A percentile compares a stretch with the other conserved stretches of the same genome.
Conservation (phyloP, 2,113 vertebrate species). For the Macquaria ambigua region DNA sequence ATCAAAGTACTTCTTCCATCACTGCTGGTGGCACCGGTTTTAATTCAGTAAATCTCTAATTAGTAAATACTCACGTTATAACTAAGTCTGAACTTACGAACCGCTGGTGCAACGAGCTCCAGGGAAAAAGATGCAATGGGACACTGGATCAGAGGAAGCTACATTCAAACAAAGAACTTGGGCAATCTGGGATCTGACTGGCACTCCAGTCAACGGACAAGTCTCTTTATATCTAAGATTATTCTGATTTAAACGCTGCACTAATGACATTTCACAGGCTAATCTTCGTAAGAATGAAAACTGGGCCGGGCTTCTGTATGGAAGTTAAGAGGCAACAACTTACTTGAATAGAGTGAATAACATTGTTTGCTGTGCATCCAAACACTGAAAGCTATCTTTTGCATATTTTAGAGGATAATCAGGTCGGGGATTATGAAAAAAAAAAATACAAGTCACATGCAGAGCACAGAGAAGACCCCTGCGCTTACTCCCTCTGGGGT, state of each 20-base stretch:
- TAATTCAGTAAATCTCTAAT: not conserved
- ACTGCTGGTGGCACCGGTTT: not conserved
- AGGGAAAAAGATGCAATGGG: too few species aligned
- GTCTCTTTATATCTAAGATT: not conserved
- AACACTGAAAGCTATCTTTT: not conserved
- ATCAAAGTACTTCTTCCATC: too few species aligned
- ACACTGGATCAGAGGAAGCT: too few species aligned
- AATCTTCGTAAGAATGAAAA: not conserved
- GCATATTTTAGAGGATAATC: slow-evolving; percentile 23
- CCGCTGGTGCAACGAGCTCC: too few species aligned
- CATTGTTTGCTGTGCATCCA: not conserved
- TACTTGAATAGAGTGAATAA: not conserved
- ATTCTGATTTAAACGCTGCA: not conserved
- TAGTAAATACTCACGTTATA: not conserved
- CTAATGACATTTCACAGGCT: not conserved
- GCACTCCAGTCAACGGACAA: too few species aligned
- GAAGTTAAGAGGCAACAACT: not conserved
- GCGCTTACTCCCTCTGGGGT: not conserved
- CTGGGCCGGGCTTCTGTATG: not conserved
- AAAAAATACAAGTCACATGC: slow-evolving; percentile 24
- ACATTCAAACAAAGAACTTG: too few species aligned
- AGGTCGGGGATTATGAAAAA: slow-evolving; percentile 4
- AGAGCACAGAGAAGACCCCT: not conserved
- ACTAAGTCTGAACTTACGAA: not conserved
- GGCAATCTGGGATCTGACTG: too few species aligned